These are phyloP conservation scores for Saturnia pavonia DNA, from an alignment of 2,888 invertebrate genomes.

Conservation along the genomic window DNA sequence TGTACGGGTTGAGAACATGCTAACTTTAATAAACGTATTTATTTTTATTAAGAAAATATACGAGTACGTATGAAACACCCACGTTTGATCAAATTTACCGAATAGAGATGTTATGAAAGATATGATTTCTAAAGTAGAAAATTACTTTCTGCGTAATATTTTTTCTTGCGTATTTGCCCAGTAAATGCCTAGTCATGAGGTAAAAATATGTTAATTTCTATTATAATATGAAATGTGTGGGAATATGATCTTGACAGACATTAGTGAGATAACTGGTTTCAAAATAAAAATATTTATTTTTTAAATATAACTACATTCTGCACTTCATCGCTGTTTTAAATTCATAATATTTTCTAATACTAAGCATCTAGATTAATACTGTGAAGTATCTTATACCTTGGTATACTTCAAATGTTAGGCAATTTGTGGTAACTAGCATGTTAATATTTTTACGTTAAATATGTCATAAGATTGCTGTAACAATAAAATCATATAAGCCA, in stretches of 20 bases:
- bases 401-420: background rate
- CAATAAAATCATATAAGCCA: background rate
- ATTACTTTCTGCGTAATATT: background rate
- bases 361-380: background rate
- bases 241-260: background rate
- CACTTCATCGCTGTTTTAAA: background rate
- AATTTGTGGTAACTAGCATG: background rate
- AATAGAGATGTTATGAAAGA: slow-evolving; percentile 13
- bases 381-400: background rate
- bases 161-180: background rate
- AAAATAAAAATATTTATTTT: background rate
- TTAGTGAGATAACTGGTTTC: background rate
- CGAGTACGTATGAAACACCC: background rate
- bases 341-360: background rate
- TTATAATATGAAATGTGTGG: background rate
- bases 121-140: background rate
- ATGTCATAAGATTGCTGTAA: too few relatives aligned
- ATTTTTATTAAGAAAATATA: background rate
- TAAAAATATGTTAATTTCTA: background rate
- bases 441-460: too few relatives aligned
- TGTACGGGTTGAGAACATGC: background rate
- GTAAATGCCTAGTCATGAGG: background rate
- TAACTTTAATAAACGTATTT: background rate
- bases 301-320: background rate
- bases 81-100: background rate